phyloP scores from a whole-genome alignment of 2,797 vertebrate species.

The Caiman crocodilus region DNA sequence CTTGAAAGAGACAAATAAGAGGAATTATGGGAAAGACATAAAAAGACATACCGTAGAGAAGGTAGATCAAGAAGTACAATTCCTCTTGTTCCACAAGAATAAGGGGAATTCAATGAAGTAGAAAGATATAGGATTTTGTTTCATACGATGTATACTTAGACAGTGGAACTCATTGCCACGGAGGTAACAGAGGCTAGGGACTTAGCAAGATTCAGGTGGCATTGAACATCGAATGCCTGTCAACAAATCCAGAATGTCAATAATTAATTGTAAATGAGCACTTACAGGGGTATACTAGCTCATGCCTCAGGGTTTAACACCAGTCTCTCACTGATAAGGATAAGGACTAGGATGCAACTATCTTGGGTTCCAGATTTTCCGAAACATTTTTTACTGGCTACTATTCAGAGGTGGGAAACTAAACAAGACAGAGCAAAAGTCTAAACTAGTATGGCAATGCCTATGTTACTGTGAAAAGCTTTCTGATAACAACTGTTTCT shows the following conservation, averaged over 20 bases:
- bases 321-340: background rate
- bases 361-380: background rate
- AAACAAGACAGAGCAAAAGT: background rate
- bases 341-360: background rate
- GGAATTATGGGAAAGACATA: slow-evolving; percentile 56
- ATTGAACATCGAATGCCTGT: accelerated
- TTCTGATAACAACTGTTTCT: background rate
- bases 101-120: slow-evolving; percentile 33
- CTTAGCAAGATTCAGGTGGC: background rate
- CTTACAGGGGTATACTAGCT: background rate
- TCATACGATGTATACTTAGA: background rate
- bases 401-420: background rate
- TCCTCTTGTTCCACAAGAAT: slow-evolving; percentile 33
- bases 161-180: background rate
- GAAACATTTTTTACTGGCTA: background rate
- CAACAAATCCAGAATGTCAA: background rate
- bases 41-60: background rate
- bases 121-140: slow-evolving; percentile 16
- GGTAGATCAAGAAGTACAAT: slow-evolving; percentile 40
- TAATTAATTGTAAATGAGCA: background rate
- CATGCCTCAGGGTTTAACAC: background rate
- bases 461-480: background rate
- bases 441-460: background rate
- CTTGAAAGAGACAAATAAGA: slow-evolving; percentile 56
- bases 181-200: background rate